Percentiles rank a stretch among this genome's conserved stretches.
phyloP scores from a whole-genome alignment of 2,113 vertebrate genomes.

The Ondatra zibethicus region DNA sequence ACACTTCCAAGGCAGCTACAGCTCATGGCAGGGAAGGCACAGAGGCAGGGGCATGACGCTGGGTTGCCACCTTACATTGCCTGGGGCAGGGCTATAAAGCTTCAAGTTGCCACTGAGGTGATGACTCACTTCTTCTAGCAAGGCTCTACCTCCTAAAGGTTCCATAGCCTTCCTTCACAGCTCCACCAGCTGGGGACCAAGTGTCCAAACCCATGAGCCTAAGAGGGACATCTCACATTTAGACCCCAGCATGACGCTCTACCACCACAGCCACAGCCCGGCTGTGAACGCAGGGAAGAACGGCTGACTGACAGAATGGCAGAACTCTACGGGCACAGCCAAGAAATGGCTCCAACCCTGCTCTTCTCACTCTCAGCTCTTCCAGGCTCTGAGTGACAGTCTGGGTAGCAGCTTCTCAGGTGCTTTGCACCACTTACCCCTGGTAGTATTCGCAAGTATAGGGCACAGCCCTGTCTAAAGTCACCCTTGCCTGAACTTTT shows the following conservation, averaged over 20 bases:
- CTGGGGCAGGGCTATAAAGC: not conserved
- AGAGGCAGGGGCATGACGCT: not conserved
- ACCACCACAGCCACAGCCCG: not conserved
- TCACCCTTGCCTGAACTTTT: not conserved
- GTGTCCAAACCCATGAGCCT: not conserved
- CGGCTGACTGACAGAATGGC: not conserved
- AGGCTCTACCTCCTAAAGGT: not conserved
- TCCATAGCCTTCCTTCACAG: not conserved
- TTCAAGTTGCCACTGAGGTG: not conserved
- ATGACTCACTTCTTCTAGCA: not conserved
- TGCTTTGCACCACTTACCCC: not conserved
- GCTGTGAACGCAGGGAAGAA: not conserved
- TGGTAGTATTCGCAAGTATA: not conserved
- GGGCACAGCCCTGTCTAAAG: not conserved
- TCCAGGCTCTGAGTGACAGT: not conserved
- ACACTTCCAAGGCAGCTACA: not conserved
- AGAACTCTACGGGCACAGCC: not conserved
- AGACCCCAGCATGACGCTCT: not conserved
- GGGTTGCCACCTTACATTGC: not conserved
- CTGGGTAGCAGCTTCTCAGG: not conserved
- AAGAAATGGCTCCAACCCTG: not conserved
- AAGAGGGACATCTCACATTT: not conserved
- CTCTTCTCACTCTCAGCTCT: not conserved
- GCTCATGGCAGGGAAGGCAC: not conserved
- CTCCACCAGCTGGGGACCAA: not conserved